Evolutionary conservation across 2,888 invertebrate genomes (phyloP).

Genomic region (Tuberolachnus salignus): DNA sequence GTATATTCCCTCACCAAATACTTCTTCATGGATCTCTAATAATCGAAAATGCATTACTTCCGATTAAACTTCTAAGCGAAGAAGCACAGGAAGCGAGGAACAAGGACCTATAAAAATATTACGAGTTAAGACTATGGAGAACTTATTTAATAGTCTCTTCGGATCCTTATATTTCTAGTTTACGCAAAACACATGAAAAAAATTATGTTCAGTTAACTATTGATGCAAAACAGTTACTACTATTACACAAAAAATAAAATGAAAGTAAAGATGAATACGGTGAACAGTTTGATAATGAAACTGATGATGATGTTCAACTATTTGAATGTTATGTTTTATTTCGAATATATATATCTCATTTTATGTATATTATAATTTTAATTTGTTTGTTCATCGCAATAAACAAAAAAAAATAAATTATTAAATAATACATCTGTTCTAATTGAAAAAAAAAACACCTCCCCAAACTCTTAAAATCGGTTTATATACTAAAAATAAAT

Average conservation of each 20-base stretch:
- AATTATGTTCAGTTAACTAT: background rate
- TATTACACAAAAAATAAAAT: constrained; percentile 1
- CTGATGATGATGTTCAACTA: constrained; percentile 9
- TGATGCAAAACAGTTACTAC: constrained; percentile 21
- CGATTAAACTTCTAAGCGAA: constrained; percentile 7
- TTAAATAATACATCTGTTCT: too few species aligned
- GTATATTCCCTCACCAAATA: too few species aligned
- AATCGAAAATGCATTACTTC: constrained; percentile 25
- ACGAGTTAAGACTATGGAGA: constrained; percentile 12
- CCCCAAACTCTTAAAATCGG: too few species aligned
- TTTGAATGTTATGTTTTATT: background rate
- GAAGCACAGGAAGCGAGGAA: constrained; percentile 18
- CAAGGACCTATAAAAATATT: constrained; percentile 5
- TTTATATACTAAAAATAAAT: too few species aligned
- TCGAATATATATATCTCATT: too few species aligned
- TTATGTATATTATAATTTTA: too few species aligned
- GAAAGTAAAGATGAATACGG: constrained; percentile 6
- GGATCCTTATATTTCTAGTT: constrained; percentile 2
- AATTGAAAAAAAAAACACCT: too few species aligned
- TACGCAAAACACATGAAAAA: constrained; percentile 7
- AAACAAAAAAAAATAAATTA: too few species aligned
- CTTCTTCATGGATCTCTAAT: constrained; percentile 3
- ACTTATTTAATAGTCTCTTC: constrained; percentile 17
- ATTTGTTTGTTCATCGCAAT: too few species aligned
- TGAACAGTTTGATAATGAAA: constrained; percentile 15